Evolutionary conservation across 2,888 invertebrate species (phyloP).

Genomic region (Leptinotarsa haldemani): DNA sequence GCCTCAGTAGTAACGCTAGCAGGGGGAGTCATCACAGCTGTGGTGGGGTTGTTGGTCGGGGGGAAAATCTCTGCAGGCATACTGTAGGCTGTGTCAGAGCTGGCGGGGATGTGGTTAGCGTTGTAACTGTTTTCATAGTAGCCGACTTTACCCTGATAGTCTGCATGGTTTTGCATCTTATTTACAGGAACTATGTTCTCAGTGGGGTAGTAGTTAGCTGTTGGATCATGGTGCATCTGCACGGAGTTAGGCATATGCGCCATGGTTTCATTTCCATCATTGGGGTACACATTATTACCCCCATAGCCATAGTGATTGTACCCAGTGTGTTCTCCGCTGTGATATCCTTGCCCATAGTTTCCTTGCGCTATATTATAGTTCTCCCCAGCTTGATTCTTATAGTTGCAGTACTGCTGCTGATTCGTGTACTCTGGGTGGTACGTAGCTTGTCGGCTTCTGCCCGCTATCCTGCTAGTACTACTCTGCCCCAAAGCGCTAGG

Average conservation of each 20-base stretch:
- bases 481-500: slow-evolving; percentile 50
- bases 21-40: slow-evolving; percentile 72
- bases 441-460: slow-evolving; percentile 56
- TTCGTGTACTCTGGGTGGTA: slow-evolving; percentile 67
- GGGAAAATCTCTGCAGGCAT: slow-evolving; percentile 68
- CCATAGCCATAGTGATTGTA: slow-evolving; percentile 63
- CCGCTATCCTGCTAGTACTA: slow-evolving; percentile 51
- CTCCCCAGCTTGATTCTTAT: slow-evolving; percentile 67
- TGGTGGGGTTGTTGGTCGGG: slow-evolving; percentile 65
- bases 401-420: slow-evolving; percentile 67
- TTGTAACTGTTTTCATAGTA: slow-evolving; percentile 72
- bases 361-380: slow-evolving; percentile 57
- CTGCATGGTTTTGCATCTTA: slow-evolving; percentile 56
- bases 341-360: slow-evolving; percentile 60
- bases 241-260: slow-evolving; percentile 57
- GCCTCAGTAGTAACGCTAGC: slow-evolving; percentile 71
- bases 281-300: slow-evolving; percentile 59
- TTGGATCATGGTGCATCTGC: slow-evolving; percentile 56
- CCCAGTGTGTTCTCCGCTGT: slow-evolving; percentile 54
- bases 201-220: slow-evolving; percentile 59
- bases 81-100: slow-evolving; percentile 65
- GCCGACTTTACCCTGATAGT: slow-evolving; percentile 62
- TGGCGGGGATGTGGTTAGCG: slow-evolving; percentile 62
- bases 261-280: slow-evolving; percentile 55
- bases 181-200: slow-evolving; percentile 60